phyloP scores from a whole-genome alignment of 2,797 vertebrate species.

The Leptoclinus maculatus region DNA sequence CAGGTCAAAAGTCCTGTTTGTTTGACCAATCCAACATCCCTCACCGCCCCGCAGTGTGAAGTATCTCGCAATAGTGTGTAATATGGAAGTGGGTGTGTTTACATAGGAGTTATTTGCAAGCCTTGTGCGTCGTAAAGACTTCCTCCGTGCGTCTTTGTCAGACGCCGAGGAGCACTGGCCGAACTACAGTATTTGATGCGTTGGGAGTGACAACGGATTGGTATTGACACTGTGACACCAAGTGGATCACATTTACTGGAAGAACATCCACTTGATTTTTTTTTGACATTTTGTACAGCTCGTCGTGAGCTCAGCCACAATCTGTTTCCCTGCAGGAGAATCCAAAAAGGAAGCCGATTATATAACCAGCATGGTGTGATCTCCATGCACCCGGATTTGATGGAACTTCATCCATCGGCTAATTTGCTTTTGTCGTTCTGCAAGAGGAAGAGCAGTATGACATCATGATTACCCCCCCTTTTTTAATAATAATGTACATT shows the following conservation, averaged over 20 bases:
- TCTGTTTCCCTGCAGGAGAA: conserved; percentile 71
- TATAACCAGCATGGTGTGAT: conserved; percentile 64
- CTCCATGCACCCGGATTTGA: conserved; percentile 53
- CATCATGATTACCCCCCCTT: conserved; percentile 42
- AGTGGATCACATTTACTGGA: conserved; percentile 35
- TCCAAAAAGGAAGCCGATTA: conserved; percentile 70
- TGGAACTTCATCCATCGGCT: conserved; percentile 70
- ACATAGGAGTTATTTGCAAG: not conserved
- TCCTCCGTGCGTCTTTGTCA: no score
- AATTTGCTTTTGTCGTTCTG: conserved; percentile 63
- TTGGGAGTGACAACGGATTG: not conserved
- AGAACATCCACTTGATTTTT: conserved; percentile 39
- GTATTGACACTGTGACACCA: conserved; percentile 6
- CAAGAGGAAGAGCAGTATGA: conserved; percentile 52
- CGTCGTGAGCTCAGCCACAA: conserved; percentile 50
- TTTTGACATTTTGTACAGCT: conserved; percentile 56
- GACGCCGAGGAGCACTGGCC: no score
- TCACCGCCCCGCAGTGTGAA: no score
- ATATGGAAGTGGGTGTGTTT: no score
- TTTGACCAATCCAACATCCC: no score
- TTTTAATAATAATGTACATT: not conserved
- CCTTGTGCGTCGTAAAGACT: not conserved
- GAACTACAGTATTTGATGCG: not conserved
- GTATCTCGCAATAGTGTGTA: no score
- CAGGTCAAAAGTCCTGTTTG: no score